phyloP scores from a whole-genome alignment of 2,888 invertebrate genomes.

The Suillia variegata region DNA sequence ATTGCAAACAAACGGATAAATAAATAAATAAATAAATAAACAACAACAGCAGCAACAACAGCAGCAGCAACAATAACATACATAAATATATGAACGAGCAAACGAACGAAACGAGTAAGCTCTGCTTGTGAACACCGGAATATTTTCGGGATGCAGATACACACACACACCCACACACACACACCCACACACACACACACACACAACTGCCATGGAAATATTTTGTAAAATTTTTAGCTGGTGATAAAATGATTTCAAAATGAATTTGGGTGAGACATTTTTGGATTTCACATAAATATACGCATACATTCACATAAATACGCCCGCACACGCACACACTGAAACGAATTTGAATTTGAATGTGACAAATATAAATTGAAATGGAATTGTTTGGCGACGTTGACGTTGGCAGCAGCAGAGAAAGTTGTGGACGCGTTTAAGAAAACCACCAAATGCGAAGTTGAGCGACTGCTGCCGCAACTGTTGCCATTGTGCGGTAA shows the following conservation, averaged over 20 bases:
- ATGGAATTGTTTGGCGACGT: neutral
- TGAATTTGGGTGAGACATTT: neutral
- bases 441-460: too few relatives aligned
- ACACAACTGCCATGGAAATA: neutral
- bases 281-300: neutral
- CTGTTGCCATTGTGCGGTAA: too few relatives aligned
- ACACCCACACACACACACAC: neutral
- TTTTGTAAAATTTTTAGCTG: neutral
- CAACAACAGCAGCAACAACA: constrained; percentile 1
- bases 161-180: neutral
- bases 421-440: neutral
- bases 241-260: neutral
- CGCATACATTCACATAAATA: neutral
- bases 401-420: neutral
- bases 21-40: constrained; percentile 28
- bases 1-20: constrained; percentile 41
- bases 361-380: neutral
- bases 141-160: neutral
- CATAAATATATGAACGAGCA: neutral
- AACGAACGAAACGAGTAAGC: too few relatives aligned
- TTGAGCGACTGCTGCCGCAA: too few relatives aligned
- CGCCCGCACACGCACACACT: too few relatives aligned
- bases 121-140: too few relatives aligned
- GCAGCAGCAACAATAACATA: neutral
- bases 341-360: constrained; percentile 2